phyloP scores from a whole-genome alignment of 2,113 vertebrate genomes.

The Limanda limanda region DNA sequence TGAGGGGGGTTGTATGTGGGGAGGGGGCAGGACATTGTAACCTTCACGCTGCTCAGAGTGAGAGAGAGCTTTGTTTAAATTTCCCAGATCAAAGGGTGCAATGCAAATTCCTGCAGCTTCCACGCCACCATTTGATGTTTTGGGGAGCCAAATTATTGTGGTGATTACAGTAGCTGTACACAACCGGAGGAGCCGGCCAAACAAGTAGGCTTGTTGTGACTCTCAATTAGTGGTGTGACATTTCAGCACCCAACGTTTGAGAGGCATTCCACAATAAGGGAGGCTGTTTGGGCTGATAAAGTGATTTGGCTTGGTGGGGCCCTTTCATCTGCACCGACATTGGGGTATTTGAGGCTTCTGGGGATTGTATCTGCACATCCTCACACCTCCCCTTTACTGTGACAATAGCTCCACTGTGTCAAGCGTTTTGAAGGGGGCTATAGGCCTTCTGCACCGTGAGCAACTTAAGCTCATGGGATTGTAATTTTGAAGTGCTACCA shows the following conservation, averaged over 20 bases:
- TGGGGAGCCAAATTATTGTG: slow-evolving; percentile 71
- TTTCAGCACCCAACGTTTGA: slow-evolving; percentile 71
- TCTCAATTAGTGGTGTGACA: slow-evolving; percentile 79
- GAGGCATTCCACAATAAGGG: slow-evolving; percentile 67
- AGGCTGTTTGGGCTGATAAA: slow-evolving; percentile 77
- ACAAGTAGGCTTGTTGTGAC: slow-evolving; percentile 72
- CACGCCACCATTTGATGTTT: slow-evolving; percentile 79
- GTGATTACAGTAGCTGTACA: slow-evolving; percentile 76
- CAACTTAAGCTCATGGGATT: slow-evolving; percentile 20
- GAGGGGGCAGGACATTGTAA: slow-evolving; percentile 50
- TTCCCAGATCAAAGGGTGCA: slow-evolving; percentile 76
- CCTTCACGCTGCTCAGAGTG: slow-evolving; percentile 71
- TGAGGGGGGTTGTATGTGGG: neutral
- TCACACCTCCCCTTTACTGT: slow-evolving; percentile 63
- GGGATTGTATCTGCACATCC: slow-evolving; percentile 62
- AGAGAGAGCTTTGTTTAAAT: slow-evolving; percentile 75
- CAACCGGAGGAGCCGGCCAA: slow-evolving; percentile 63
- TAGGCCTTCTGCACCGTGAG: slow-evolving; percentile 16
- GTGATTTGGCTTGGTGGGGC: slow-evolving; percentile 69
- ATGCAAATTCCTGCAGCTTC: slow-evolving; percentile 79
- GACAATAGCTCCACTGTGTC: slow-evolving; percentile 71
- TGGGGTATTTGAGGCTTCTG: slow-evolving; percentile 67
- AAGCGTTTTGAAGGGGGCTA: slow-evolving; percentile 35
- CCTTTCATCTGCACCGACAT: slow-evolving; percentile 74
- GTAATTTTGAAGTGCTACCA: neutral